A percentile compares a stretch with the other conserved stretches of the same genome.
phyloP scores from a whole-genome alignment of 2,888 invertebrate genomes.

The Lissocephala sabroskyi region DNA sequence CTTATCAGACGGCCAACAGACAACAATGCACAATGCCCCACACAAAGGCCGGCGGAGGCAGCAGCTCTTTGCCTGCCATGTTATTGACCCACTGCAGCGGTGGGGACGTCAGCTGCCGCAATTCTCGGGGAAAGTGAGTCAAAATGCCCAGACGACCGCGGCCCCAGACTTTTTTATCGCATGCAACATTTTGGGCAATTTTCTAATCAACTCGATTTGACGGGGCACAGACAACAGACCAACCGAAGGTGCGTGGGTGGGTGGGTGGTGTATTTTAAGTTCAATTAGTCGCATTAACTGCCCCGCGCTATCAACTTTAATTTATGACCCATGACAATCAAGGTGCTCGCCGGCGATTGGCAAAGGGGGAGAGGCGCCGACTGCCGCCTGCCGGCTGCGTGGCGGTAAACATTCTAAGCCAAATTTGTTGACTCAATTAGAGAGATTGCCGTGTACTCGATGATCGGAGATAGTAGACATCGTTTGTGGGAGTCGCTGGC shows the following conservation, averaged over 20 bases:
- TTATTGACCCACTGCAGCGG: conserved; percentile 52
- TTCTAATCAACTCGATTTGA: too few species aligned
- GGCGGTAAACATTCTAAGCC: conserved; percentile 10
- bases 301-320: conserved; percentile 12
- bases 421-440: conserved; percentile 8
- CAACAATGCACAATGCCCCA: conserved; percentile 8
- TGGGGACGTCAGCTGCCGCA: conserved; percentile 1
- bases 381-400: too few species aligned
- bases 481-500: too few species aligned
- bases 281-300: too few species aligned
- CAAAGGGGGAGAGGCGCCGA: too few species aligned
- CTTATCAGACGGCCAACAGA: conserved; percentile 7
- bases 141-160: not conserved
- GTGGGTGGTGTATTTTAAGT: too few species aligned
- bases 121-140: conserved; percentile 9
- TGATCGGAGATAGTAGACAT: not conserved
- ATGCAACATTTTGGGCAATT: not conserved
- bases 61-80: conserved; percentile 43
- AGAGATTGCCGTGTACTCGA: too few species aligned
- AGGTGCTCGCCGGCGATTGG: not conserved
- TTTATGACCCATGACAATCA: conserved; percentile 29
- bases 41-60: conserved; percentile 15
- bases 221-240: too few species aligned
- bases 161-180: not conserved
- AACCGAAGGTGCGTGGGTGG: too few species aligned